Evolutionary conservation across 1,140 invertebrate species (phyloP), one percentile per base, ranked within the genome.

Genomic region (Drosophila tani): DNA sequence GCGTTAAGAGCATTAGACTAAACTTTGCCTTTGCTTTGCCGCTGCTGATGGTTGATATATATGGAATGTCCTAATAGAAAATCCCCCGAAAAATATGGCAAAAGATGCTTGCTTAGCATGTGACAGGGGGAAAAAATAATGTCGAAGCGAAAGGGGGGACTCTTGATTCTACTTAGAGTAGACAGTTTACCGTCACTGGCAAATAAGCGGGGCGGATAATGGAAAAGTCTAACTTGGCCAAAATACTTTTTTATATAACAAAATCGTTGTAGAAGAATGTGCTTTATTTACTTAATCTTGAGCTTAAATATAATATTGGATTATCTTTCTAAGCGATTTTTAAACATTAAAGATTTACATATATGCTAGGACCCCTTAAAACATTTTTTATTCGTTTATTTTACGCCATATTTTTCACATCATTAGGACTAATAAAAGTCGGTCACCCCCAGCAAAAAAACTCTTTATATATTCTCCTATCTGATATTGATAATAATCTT

Each of bases 1-100:
- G 75, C 75, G 74, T 77, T 77, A 77, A 77, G 75, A 77, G 75
- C 75, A 77, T 77, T 77, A 77, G 75, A 77, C 70, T 71, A 73
- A 73, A 77, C 75, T 77, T 77, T 68, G 75, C 63, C 74, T 76
- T 69, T 21, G 50, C 74, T 76, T 69, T 21, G 50, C 75, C 35
- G 8, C 32, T 11, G 19, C 53, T n/a, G 53, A 56, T 56, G 53
- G 1, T 47, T 63, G 32, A 73, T 73, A 40, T 70, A 49, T 71
- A 29, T 71, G 53, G 53, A 50, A 50, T 73, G 69, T 71, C 55
- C 69, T 51, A 71, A 73, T 73, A 71, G 67, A 51, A 73, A 73
- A 73, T 73, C 67, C 69, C 38, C 69, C 67, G 53, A 60, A 71
- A 73, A 73, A 73, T 73, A 73, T 73, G 69, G 69, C 69, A 55